Percentiles rank a stretch among this genome's conserved stretches.
Evolutionary conservation across 2,797 vertebrate species (phyloP).

Genomic region (Semotilus atromaculatus): DNA sequence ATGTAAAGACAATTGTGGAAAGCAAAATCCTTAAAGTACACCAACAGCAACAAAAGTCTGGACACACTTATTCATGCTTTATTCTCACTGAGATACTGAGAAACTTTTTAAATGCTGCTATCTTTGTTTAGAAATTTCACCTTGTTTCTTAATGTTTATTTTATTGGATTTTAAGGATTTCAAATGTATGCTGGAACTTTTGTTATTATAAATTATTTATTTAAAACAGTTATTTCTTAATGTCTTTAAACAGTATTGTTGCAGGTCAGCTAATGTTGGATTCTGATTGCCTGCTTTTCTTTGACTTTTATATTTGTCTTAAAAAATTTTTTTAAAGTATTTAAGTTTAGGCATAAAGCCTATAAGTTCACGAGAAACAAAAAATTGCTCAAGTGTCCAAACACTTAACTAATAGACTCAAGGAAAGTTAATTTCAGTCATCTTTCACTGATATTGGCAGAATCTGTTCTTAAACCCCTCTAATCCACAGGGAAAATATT

Average conservation of each 20-base stretch:
- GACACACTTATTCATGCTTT: not conserved
- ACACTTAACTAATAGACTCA: not conserved
- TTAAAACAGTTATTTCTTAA: too few species aligned
- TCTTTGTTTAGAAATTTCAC: not conserved
- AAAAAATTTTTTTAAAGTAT: not conserved
- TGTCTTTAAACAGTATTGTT: not conserved
- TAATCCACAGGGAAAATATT: slow-evolving; percentile 63
- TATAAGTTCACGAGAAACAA: not conserved
- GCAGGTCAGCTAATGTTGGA: not conserved
- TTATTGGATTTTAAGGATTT: not conserved
- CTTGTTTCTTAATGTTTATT: not conserved
- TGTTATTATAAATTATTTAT: not conserved
- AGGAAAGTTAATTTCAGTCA: not conserved
- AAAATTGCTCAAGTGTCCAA: not conserved
- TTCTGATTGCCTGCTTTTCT: not conserved
- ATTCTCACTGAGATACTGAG: not conserved
- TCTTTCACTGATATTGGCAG: slow-evolving; percentile 15
- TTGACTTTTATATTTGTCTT: not conserved
- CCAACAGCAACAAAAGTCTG: not conserved
- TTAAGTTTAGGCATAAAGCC: not conserved
- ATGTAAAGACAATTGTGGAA: too few species aligned
- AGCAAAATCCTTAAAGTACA: not conserved
- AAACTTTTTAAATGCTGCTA: not conserved
- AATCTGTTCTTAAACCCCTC: slow-evolving; percentile 54
- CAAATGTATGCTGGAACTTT: not conserved